Evolutionary conservation across 1,140 invertebrate genomes (phyloP), one percentile per base, ranked within the genome.

Genomic region (Tetragonula clypearis): DNA sequence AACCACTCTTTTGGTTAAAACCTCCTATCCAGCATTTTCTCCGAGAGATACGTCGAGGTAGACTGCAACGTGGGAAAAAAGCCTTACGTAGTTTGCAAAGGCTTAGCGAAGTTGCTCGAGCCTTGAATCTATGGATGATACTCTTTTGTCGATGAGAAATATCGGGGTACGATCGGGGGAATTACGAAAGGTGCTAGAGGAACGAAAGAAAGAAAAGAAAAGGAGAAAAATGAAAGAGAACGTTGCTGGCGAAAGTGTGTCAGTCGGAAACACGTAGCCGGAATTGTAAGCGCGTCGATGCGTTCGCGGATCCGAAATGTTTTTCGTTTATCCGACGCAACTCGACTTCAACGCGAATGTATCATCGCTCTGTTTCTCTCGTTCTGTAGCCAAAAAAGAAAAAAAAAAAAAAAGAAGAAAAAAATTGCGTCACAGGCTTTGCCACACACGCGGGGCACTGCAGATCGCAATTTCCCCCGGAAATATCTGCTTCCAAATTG

Each of bases 401-500:
- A 58, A 19, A 58, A 58, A 58, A 19, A 19, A 19, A 58, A 0
- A 1, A 19, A 58, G 19, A 58, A 58, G 19, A 12, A 23, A 30
- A 49, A 49, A 81, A 81, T n/a, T 62, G 65, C 69, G 81, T 58
- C 81, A 49, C 73, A 35, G 62, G 30, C 35, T 74, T 73, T 82
- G n/a, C 9, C 73, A 17, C 62, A n/a, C 73, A 21, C 74, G 19
- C 74, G 35, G n/a, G 35, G n/a, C 15, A 35, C 23, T 3, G 19
- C 68, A 15, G 30, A 14, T 21, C 14, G 56, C 76, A 79, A 84
- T 84, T 84, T 79, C 72, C 23, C 76, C 12, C 5, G 23, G 12
- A 55, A 62, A 72, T 72, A 79, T 79, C 82, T 65, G 82, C 15
- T 69, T 65, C 68, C 68, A 60, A 72, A 84, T 84, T 84, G 76